Evolutionary conservation across 2,113 vertebrate genomes (phyloP).

Genomic region (Nothobranchius kuhntae): DNA sequence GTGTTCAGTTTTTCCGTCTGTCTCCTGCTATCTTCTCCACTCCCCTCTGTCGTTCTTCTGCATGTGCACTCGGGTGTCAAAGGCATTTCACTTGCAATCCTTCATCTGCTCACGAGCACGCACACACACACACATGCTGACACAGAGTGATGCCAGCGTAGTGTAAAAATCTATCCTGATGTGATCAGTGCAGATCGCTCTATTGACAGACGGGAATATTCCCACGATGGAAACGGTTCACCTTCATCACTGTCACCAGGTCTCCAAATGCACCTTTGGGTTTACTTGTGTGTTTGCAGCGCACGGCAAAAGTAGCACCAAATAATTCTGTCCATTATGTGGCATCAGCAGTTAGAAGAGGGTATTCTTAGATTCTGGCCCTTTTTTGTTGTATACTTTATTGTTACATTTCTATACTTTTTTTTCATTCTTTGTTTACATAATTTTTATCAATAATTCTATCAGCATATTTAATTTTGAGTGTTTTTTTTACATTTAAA

Average conservation of each 20-base stretch:
- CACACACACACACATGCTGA: conserved; percentile 38
- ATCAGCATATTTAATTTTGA: too few relatives aligned
- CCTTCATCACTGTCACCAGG: conserved; percentile 67
- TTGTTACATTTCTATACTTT: too few relatives aligned
- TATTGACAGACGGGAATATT: conserved; percentile 69
- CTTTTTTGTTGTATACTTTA: too few relatives aligned
- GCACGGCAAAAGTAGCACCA: background rate
- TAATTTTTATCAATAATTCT: too few relatives aligned
- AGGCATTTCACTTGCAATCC: conserved; percentile 69
- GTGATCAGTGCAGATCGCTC: conserved; percentile 60
- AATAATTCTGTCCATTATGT: background rate
- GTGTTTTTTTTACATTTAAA: too few relatives aligned
- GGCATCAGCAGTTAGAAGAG: background rate
- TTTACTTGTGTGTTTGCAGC: conserved; percentile 3
- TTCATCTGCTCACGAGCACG: conserved; percentile 59
- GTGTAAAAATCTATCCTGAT: conserved; percentile 74
- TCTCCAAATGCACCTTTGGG: background rate
- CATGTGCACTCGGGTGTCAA: conserved; percentile 62
- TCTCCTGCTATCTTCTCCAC: conserved; percentile 36
- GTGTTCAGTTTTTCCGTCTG: conserved; percentile 40
- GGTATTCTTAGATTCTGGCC: too few relatives aligned
- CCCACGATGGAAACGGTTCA: conserved; percentile 59
- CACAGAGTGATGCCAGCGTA: conserved; percentile 37
- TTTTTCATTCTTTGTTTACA: too few relatives aligned
- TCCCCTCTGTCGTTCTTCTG: conserved; percentile 31